Evolutionary conservation across 1,140 invertebrate genomes (phyloP).

Genomic region (Platyscapa corneri): DNA sequence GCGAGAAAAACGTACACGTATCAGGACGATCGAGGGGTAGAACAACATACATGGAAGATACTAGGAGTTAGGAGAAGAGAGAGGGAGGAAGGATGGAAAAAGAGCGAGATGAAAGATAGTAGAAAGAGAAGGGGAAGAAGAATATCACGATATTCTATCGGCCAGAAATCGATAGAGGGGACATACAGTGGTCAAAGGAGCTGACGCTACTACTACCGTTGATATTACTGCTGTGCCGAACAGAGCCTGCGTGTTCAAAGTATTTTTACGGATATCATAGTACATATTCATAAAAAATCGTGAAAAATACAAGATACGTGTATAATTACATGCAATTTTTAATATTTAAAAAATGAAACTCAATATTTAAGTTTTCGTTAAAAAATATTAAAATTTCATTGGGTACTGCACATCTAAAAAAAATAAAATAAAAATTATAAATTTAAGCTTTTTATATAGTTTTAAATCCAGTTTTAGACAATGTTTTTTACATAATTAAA

Average conservation of each 20-base stretch:
- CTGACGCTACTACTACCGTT: conserved; percentile 6
- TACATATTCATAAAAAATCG: background rate
- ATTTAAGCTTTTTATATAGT: too few species aligned
- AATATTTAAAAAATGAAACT: too few species aligned
- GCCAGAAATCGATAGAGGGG: conserved; percentile 72
- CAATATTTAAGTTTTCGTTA: too few species aligned
- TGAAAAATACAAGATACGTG: too few species aligned
- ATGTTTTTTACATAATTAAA: too few species aligned
- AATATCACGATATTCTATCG: conserved; percentile 70
- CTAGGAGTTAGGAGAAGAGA: conserved; percentile 33
- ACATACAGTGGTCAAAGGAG: conserved; percentile 51
- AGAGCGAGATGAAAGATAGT: background rate
- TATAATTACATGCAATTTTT: too few species aligned
- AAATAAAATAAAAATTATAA: too few species aligned
- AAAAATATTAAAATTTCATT: too few species aligned
- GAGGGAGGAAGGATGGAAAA: conserved; percentile 1
- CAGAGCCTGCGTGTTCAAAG: background rate
- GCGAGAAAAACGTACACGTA: background rate
- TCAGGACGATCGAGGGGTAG: background rate
- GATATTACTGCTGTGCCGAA: conserved; percentile 6
- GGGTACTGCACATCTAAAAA: too few species aligned
- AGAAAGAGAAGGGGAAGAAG: conserved; percentile 42
- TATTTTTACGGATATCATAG: background rate
- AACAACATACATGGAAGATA: background rate
- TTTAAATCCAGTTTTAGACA: too few species aligned